A percentile compares a stretch with the other conserved stretches of the same genome.
Conservation (phyloP, 2,888 invertebrate species). For the Plutella xylostella region DNA sequence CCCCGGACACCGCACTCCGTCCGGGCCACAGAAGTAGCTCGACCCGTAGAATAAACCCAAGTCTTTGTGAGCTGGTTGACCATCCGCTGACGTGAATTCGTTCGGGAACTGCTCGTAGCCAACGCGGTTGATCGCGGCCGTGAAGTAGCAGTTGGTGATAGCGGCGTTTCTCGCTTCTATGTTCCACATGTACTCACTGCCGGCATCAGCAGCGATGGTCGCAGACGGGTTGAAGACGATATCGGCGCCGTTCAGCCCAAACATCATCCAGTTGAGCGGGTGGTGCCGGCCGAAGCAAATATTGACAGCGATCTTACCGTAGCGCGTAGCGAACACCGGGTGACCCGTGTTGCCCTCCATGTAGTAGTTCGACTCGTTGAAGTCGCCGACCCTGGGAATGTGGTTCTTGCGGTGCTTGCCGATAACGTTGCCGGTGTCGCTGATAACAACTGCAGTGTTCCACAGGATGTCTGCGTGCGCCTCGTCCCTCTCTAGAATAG, state of each 20-base stretch:
- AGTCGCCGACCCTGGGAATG: conserved; percentile 97
- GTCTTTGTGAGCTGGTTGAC: conserved; percentile 86
- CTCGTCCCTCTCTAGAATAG: conserved; percentile 94
- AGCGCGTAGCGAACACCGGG: conserved; percentile 90
- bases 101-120: conserved; percentile 87
- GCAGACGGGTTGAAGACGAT: conserved; percentile 99
- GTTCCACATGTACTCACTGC: conserved; percentile 93
- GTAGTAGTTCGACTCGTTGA: conserved; percentile 99
- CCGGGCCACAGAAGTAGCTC: conserved; percentile 93
- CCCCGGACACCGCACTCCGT: conserved; percentile 92
- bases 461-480: conserved; percentile 88
- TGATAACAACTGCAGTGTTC: conserved; percentile 97
- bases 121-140: conserved; percentile 94
- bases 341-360: conserved; percentile 97
- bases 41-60: conserved; percentile 96
- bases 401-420: conserved; percentile 99
- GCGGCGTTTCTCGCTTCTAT: conserved; percentile 97
- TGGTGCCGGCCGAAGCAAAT: conserved; percentile 99
- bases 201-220: conserved; percentile 79
- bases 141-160: conserved; percentile 95
- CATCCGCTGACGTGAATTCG: conserved; percentile 66
- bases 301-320: conserved; percentile 92
- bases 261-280: conserved; percentile 98
- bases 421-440: conserved; percentile 86
- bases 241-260: conserved; percentile 96